These are phyloP conservation scores for Drosophila robusta DNA, from an alignment of 2,888 invertebrate species.

Conservation along the genomic window DNA sequence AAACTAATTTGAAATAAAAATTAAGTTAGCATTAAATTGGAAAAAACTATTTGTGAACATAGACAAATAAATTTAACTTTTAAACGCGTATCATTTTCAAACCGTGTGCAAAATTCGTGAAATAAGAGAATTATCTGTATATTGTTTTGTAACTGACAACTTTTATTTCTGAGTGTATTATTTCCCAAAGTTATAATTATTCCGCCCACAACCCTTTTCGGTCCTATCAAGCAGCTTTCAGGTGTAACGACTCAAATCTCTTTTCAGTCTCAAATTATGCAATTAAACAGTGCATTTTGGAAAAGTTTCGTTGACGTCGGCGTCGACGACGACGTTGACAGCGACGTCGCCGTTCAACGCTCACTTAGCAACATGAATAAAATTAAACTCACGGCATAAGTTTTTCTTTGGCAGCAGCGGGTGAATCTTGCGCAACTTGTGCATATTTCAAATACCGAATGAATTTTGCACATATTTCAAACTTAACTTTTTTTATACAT, in stretches of 20 bases:
- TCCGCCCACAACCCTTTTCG: background rate
- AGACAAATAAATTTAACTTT: no score
- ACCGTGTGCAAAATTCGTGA: no score
- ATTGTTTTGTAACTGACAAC: no score
- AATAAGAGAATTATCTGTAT: no score
- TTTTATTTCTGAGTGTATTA: background rate
- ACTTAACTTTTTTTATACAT: slow-evolving; percentile 58
- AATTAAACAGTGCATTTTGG: slow-evolving; percentile 74
- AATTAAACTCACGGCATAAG: slow-evolving; percentile 75
- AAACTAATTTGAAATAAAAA: no score
- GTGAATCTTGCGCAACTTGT: slow-evolving; percentile 64
- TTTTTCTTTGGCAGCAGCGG: slow-evolving; percentile 62
- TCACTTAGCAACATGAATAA: slow-evolving; percentile 79
- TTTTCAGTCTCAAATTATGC: slow-evolving; percentile 74
- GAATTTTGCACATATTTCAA: slow-evolving; percentile 82
- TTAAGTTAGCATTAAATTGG: no score
- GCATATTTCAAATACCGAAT: slow-evolving; percentile 80
- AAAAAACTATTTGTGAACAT: no score
- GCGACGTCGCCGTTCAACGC: slow-evolving; percentile 64
- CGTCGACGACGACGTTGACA: slow-evolving; percentile 18
- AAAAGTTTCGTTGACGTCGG: slow-evolving; percentile 51
- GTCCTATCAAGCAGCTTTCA: slow-evolving; percentile 39
- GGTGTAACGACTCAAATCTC: slow-evolving; percentile 68
- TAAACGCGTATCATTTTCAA: no score
- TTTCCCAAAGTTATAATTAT: slow-evolving; percentile 14